Evolutionary conservation across 2,888 invertebrate species (phyloP).

Genomic region (Ametastegia equiseti): DNA sequence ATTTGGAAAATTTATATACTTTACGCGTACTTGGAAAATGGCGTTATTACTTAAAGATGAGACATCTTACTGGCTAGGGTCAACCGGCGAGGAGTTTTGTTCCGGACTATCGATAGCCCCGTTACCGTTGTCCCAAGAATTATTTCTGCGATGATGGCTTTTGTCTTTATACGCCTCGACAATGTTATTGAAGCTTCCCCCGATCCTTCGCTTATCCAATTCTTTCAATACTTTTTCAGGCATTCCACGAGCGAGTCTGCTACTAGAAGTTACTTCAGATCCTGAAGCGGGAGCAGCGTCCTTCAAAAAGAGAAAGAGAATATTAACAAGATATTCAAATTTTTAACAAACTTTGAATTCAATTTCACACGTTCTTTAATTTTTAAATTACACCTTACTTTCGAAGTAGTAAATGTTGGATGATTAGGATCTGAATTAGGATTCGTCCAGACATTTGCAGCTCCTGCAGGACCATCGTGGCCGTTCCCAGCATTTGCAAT

Average conservation of each 20-base stretch:
- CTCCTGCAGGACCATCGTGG: slow-evolving; percentile 68
- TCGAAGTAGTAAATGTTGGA: slow-evolving; percentile 60
- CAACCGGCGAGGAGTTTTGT: slow-evolving; percentile 62
- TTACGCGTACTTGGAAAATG: slow-evolving; percentile 20
- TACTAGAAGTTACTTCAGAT: slow-evolving; percentile 53
- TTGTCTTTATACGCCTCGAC: slow-evolving; percentile 71
- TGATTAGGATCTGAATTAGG: slow-evolving; percentile 73
- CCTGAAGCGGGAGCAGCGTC: background rate
- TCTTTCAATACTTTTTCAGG: slow-evolving; percentile 83
- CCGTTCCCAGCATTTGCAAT: slow-evolving; percentile 71
- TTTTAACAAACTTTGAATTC: background rate
- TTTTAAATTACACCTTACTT: slow-evolving; percentile 55
- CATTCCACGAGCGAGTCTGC: slow-evolving; percentile 75
- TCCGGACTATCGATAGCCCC: slow-evolving; percentile 64
- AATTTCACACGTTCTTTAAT: slow-evolving; percentile 52
- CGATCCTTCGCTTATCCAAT: slow-evolving; percentile 81
- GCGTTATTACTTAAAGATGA: slow-evolving; percentile 30
- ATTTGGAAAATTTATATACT: slow-evolving; percentile 18
- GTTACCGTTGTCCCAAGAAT: slow-evolving; percentile 72
- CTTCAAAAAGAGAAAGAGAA: background rate
- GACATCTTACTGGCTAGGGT: slow-evolving; percentile 58
- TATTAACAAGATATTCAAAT: background rate
- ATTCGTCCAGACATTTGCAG: slow-evolving; percentile 86
- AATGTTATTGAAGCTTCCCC: slow-evolving; percentile 77
- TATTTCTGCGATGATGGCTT: slow-evolving; percentile 69